Percentiles rank a stretch among this genome's conserved stretches.
Conservation (phyloP, 1,140 invertebrate species). For the Drosophila albomicans region DNA sequence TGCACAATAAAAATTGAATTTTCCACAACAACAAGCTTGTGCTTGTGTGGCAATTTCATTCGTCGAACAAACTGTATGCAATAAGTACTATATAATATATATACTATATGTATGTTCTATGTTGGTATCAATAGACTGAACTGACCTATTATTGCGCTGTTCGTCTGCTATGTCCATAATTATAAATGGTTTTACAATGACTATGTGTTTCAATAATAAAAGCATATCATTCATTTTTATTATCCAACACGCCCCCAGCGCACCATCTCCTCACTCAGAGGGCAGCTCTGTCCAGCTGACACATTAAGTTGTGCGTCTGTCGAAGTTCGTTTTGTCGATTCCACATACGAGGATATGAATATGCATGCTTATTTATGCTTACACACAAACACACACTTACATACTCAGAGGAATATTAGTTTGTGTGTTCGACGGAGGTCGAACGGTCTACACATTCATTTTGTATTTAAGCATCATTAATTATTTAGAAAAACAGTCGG, state of each 20-base stretch:
- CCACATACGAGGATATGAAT: constrained; percentile 55
- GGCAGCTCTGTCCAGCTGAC: constrained; percentile 51
- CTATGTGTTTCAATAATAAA: constrained; percentile 82
- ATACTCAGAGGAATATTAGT: constrained; percentile 10
- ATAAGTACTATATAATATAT: not conserved
- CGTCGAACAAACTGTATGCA: not conserved
- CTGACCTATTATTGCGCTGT: constrained; percentile 15
- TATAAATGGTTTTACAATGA: constrained; percentile 83
- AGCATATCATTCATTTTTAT: constrained; percentile 83
- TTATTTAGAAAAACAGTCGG: constrained; percentile 81
- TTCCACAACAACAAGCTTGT: constrained; percentile 33
- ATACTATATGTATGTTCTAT: not conserved
- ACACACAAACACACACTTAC: constrained; percentile 34
- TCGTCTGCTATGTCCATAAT: constrained; percentile 56
- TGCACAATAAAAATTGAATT: constrained; percentile 79
- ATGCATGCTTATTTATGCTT: constrained; percentile 69
- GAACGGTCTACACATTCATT: constrained; percentile 45
- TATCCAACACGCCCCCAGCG: constrained; percentile 46
- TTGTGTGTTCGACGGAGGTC: not conserved
- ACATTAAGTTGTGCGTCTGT: constrained; percentile 52
- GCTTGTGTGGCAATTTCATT: not conserved
- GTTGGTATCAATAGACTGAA: constrained; percentile 38
- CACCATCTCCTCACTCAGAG: not conserved
- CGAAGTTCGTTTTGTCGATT: constrained; percentile 24
- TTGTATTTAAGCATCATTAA: constrained; percentile 81